Evolutionary conservation across 2,113 vertebrate species (phyloP).

Genomic region (Pithys albifrons): DNA sequence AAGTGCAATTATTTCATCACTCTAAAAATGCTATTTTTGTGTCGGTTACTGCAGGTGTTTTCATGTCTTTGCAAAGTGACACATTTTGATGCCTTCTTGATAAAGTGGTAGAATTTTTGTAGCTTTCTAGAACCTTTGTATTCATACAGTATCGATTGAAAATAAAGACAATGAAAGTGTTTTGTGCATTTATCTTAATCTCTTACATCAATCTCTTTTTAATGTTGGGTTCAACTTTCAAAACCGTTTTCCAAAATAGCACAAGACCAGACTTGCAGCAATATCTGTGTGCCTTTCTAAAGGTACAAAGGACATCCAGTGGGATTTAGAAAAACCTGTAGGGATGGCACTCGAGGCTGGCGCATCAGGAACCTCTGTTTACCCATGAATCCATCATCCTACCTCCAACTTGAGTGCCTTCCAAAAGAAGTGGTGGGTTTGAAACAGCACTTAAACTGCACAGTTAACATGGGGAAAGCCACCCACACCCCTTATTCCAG

Average conservation of each 20-base stretch:
- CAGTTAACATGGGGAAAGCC: neutral
- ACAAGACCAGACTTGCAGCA: neutral
- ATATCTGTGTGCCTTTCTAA: neutral
- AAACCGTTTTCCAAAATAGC: neutral
- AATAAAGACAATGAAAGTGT: conserved; percentile 92
- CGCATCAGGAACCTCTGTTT: neutral
- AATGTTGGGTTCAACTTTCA: neutral
- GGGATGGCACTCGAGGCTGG: neutral
- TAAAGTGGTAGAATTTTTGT: conserved; percentile 99
- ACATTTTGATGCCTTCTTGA: conserved; percentile 99
- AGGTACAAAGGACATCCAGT: too few species aligned
- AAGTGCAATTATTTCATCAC: conserved; percentile 92
- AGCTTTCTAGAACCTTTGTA: conserved; percentile 99
- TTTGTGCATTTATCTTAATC: conserved; percentile 71
- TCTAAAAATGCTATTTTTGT: conserved; percentile 92
- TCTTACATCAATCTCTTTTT: neutral
- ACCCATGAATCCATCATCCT: accelerated
- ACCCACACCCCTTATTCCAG: neutral
- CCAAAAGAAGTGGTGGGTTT: accelerated
- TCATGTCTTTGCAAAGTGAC: conserved; percentile 98
- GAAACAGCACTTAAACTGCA: neutral
- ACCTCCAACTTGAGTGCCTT: neutral
- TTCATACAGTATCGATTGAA: conserved; percentile 99
- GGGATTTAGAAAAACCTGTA: neutral
- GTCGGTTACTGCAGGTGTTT: conserved; percentile 97